phyloP scores from a whole-genome alignment of 2,888 invertebrate genomes.

The Nysson spinosus region DNA sequence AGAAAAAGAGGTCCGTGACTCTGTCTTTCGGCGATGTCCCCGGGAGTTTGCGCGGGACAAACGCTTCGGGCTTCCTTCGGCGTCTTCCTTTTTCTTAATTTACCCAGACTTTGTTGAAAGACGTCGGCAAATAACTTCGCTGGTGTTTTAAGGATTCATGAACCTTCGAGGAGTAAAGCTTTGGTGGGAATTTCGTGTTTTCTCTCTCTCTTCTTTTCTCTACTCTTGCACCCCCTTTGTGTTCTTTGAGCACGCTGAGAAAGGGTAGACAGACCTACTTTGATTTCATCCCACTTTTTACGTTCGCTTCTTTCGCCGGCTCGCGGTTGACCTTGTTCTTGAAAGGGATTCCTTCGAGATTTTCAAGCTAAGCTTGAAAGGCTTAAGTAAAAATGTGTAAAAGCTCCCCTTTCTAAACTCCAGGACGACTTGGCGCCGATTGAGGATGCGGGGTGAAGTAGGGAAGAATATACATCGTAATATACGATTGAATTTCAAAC shows the following conservation, averaged over 20 bases:
- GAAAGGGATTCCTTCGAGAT: slow-evolving; percentile 22
- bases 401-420: no score
- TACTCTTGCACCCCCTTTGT: slow-evolving; percentile 2
- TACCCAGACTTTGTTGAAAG: slow-evolving; percentile 40
- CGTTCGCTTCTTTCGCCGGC: neutral
- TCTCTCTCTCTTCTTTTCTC: slow-evolving; percentile 13
- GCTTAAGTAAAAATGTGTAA: no score
- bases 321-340: slow-evolving; percentile 27
- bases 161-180: slow-evolving; percentile 1
- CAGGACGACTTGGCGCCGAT: no score
- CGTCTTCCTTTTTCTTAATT: slow-evolving; percentile 44
- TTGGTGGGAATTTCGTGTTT: neutral
- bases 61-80: slow-evolving; percentile 26
- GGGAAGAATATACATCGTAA: no score
- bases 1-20: slow-evolving; percentile 7
- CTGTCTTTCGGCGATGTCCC: slow-evolving; percentile 36
- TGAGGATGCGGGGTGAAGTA: no score
- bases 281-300: slow-evolving; percentile 1
- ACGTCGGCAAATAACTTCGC: slow-evolving; percentile 45
- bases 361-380: no score
- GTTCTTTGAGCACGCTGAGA: slow-evolving; percentile 12
- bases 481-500: no score
- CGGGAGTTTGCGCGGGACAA: slow-evolving; percentile 45
- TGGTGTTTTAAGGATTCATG: slow-evolving; percentile 40
- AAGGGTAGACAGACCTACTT: neutral